These are phyloP conservation scores for Tupaia chinensis DNA, from an alignment of 2,113 vertebrate genomes.

Conservation along the genomic window DNA sequence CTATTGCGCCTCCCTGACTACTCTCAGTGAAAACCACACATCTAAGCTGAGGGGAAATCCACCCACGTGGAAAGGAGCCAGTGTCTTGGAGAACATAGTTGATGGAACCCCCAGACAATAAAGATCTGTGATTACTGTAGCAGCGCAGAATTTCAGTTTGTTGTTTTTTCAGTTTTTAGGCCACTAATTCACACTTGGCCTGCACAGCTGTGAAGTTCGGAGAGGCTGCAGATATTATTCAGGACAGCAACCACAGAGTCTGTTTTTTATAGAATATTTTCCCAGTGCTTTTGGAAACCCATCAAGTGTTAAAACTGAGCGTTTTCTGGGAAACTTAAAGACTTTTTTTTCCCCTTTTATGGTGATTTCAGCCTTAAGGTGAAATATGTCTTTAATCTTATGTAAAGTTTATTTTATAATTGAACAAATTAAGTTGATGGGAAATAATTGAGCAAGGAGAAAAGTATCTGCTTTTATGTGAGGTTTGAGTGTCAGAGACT, in stretches of 20 bases:
- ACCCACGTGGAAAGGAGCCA: neutral
- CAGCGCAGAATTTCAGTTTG: neutral
- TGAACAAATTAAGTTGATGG: neutral
- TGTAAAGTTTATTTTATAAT: neutral
- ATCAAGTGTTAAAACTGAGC: slow-evolving; percentile 39
- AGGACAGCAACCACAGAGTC: slow-evolving; percentile 16
- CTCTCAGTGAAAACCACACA: slow-evolving; percentile 21
- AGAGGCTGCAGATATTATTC: slow-evolving; percentile 37
- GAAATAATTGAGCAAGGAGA: neutral
- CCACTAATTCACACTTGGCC: slow-evolving; percentile 50
- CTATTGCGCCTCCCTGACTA: neutral
- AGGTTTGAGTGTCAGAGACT: neutral
- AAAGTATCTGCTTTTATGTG: neutral
- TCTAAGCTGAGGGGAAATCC: slow-evolving; percentile 36
- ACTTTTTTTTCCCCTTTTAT: neutral
- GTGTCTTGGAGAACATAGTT: neutral
- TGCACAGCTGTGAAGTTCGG: slow-evolving; percentile 20
- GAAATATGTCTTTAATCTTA: neutral
- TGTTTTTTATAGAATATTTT: slow-evolving; percentile 59
- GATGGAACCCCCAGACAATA: neutral
- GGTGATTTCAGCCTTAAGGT: neutral
- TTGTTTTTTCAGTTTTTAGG: slow-evolving; percentile 31
- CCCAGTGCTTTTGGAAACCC: slow-evolving; percentile 49
- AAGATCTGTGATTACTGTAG: slow-evolving; percentile 21
- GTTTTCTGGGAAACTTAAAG: slow-evolving; percentile 23